Conservation (phyloP, 2,888 invertebrate species). For the Lymantria dispar region DNA sequence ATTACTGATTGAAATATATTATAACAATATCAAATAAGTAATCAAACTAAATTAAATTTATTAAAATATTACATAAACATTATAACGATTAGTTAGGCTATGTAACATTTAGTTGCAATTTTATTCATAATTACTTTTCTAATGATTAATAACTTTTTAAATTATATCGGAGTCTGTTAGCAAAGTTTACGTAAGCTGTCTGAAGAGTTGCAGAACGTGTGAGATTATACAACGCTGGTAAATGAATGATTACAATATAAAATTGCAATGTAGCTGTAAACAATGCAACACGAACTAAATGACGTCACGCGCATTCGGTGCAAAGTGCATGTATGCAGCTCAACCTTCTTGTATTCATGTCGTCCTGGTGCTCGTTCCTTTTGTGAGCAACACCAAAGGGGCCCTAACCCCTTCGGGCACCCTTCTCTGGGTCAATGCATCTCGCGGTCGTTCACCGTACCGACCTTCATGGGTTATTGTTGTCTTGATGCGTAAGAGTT, state of each 20-base stretch:
- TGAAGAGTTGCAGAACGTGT: not conserved
- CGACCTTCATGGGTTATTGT: slow-evolving; percentile 40
- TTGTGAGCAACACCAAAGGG: slow-evolving; percentile 77
- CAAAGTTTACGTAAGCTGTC: too few relatives aligned
- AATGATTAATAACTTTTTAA: too few relatives aligned
- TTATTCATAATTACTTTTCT: too few relatives aligned
- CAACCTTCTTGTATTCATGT: slow-evolving; percentile 72
- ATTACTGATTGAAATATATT: too few relatives aligned
- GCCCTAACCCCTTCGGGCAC: slow-evolving; percentile 80
- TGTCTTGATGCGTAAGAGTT: not conserved
- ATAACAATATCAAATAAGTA: too few relatives aligned
- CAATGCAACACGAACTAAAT: slow-evolving; percentile 68
- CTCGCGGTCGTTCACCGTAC: slow-evolving; percentile 63
- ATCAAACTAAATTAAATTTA: too few relatives aligned
- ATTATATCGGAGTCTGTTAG: too few relatives aligned
- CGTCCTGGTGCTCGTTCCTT: slow-evolving; percentile 77
- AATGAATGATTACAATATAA: slow-evolving; percentile 36
- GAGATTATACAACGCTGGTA: slow-evolving; percentile 9
- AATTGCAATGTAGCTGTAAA: slow-evolving; percentile 64
- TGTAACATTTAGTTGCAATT: too few relatives aligned
- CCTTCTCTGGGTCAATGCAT: slow-evolving; percentile 79
- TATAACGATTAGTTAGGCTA: too few relatives aligned
- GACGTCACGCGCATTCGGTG: slow-evolving; percentile 78
- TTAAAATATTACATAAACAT: too few relatives aligned
- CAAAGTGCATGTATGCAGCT: slow-evolving; percentile 81